Base-by-base conservation (phyloP, 2,113 vertebrate species). In the Heteronetta atricapilla region DNA sequence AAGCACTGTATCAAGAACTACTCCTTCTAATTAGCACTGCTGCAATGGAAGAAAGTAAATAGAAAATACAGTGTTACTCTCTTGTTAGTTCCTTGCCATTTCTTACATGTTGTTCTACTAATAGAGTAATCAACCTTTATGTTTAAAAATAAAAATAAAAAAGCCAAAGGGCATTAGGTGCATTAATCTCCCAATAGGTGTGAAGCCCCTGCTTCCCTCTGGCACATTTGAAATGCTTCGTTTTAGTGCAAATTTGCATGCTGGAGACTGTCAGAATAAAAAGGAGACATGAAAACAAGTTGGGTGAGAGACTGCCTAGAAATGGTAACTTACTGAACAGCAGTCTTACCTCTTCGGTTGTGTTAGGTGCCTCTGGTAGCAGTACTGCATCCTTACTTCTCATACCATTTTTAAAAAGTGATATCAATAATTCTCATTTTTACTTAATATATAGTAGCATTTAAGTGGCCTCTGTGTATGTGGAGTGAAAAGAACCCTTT, bases 11-110 rank as follows among this genome's bases (percentile, higher is more conserved):
- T 82, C 66, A 56, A 92, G 88, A 93, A 82, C 90, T 95, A 92
- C 86, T 94, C 67, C 77, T 95, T n/a, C 90, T 88, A 96, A 96
- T 96, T 95, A 92, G 92, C 92, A 89, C 78, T 52, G 66, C 70
- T 82, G 90, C 83, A 96, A 87, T 0, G 4, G 77, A 92, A 83
- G 86, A 94, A 96, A 93, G 94, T 94, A 96, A 96, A 95, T 70
- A 95, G 83, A 89, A 96, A 96, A 94, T 90, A 92, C 90, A 94
- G 82, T 90, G 94, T 94, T 95, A 94, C 80, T 82, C 93, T 94
- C 95, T 69, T 97, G 92, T 95, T 95, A 88, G 88, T 94, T 94
- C 89, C 89, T 94, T 94, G 95, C 93, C 76, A 84, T 86, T 94
- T 81, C 92, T 96, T 70, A 86, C 76, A 48, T 91, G 90, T 96